Evolutionary conservation across 2,888 invertebrate species (phyloP).

Genomic region (Tipula vernalis): DNA sequence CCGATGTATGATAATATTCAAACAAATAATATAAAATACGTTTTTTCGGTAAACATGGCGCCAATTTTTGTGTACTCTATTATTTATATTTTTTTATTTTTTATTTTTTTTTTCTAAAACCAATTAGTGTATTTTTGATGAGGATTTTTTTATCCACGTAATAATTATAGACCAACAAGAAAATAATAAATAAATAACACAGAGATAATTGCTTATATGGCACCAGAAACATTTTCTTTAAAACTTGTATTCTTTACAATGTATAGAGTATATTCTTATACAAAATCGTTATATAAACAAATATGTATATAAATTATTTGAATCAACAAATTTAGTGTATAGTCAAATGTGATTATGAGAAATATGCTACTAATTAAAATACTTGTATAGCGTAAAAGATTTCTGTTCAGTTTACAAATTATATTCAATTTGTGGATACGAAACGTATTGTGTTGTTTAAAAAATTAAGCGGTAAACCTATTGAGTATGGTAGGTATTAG

Average conservation of each 20-base stretch:
- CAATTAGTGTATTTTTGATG: constrained; percentile 4
- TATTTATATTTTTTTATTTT: not conserved
- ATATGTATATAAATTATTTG: not conserved
- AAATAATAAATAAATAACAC: constrained; percentile 4
- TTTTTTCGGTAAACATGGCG: not conserved
- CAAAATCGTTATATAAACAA: not conserved
- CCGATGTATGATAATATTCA: not conserved
- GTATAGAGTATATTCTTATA: not conserved
- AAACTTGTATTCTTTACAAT: not conserved
- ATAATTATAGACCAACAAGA: constrained; percentile 4
- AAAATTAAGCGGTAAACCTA: not conserved
- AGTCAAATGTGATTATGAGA: not conserved
- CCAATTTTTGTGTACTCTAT: not conserved
- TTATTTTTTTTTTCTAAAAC: not conserved
- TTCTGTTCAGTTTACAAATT: not conserved
- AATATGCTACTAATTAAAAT: not conserved
- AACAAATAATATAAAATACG: not conserved
- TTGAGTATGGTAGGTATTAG: not conserved
- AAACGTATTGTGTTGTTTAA: not conserved
- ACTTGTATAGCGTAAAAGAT: not conserved
- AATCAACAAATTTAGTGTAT: not conserved
- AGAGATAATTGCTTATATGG: not conserved
- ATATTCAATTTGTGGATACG: not conserved
- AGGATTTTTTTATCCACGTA: not conserved
- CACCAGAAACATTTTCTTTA: not conserved